Base-by-base conservation (phyloP, 2,797 vertebrate species). In the Scleropages formosus region DNA sequence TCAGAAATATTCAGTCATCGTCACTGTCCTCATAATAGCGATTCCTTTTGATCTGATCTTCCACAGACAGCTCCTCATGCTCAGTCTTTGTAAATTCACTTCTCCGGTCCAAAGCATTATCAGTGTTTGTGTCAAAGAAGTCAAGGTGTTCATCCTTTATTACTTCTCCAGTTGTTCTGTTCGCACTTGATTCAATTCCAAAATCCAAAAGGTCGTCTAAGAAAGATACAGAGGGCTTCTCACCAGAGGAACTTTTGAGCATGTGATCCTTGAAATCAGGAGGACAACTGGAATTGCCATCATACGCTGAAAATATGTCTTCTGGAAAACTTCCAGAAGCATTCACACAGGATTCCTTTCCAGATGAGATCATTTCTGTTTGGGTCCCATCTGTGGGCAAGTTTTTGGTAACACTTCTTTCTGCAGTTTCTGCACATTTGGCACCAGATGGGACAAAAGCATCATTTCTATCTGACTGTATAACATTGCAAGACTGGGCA, bases 41-140 rank as follows among this genome's bases (percentile, higher is more conserved):
- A 27, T 93, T 95, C 80, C 87, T 92, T 87, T 95, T 93, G 84
- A 94, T 96, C 87, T 92, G 88, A 82, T 96, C 90, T 85, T 94
- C 91, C 79, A 87, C 84, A 0, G 92, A 92, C 82, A 94, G 84
- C 26, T 75, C 78, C 12, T 87, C 83, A 4, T 80, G 58, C 46
- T 87, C 86, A 20, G 85, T 77, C 0, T 6, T 78, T 87, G 85
- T 90, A 79, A 84, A 79, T 78, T 39, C 76, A 8, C 75, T 4
- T 74, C 60, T 74, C 0, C 75, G 72, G 53, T 65, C 65, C 27
- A 56, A 75, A 49, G 76, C 3, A 60, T 70, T 61, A 79, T 76
- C 15, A 59, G 67, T 68, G 68, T 81, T 82, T 47, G 80, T 70
- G 74, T 78, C 80, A 47, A 81, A 78, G 80, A 83, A 58, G 75